A percentile compares a stretch with the other conserved stretches of the same genome.
Evolutionary conservation across 1,140 invertebrate genomes (phyloP).

Genomic region (Aphis gossypii): DNA sequence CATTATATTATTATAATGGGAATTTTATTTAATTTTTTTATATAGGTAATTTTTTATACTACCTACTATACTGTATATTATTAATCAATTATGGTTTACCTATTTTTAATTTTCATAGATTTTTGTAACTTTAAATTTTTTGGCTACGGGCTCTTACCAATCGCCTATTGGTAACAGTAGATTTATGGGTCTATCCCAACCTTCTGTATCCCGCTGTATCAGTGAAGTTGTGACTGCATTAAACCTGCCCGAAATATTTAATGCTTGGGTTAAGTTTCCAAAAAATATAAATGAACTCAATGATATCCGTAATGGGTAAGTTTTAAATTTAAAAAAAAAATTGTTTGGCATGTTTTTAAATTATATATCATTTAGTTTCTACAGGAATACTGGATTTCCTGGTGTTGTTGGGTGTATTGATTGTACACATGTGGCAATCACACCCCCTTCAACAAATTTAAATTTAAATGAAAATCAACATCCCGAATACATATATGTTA

Average conservation of each 20-base stretch:
- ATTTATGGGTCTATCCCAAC: not conserved
- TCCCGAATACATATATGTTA: not conserved
- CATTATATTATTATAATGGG: not conserved
- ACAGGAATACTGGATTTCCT: not conserved
- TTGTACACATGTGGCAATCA: too few species aligned
- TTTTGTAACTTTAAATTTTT: conserved; percentile 36
- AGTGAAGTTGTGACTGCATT: not conserved
- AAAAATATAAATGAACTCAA: not conserved
- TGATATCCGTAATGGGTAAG: not conserved
- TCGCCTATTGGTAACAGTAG: conserved; percentile 6
- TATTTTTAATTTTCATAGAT: conserved; percentile 25
- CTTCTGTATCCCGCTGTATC: conserved; percentile 6
- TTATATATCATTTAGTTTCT: too few species aligned
- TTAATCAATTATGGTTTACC: not conserved
- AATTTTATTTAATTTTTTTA: conserved; percentile 12
- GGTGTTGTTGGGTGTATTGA: too few species aligned
- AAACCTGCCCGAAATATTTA: conserved; percentile 15
- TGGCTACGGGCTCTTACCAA: conserved; percentile 3
- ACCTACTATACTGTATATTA: not conserved
- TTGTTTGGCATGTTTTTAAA: too few species aligned
- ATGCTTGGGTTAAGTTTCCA: conserved; percentile 11
- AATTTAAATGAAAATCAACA: not conserved
- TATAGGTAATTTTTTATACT: not conserved
- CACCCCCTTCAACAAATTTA: too few species aligned
- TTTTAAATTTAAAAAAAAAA: not conserved